phyloP scores from a whole-genome alignment of 2,888 invertebrate genomes.

The Diabrotica balteata region DNA sequence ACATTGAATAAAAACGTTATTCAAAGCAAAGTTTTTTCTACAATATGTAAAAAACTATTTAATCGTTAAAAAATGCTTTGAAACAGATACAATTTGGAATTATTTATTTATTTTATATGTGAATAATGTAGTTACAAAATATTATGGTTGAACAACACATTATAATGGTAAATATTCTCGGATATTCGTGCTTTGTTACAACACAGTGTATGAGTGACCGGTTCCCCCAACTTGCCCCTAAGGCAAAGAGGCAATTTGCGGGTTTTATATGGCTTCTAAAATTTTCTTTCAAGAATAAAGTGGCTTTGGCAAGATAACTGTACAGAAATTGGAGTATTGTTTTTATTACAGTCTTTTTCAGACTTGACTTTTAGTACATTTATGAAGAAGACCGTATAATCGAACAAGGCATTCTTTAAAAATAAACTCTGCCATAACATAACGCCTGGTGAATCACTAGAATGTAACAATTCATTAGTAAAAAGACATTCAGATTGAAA shows the following conservation, averaged over 20 bases:
- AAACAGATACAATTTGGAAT: no score
- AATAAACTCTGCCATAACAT: constrained; percentile 9
- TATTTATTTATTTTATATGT: no score
- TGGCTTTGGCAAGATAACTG: constrained; percentile 1
- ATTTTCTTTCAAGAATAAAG: background rate
- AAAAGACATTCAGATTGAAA: constrained; percentile 25
- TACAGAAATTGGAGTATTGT: constrained; percentile 15
- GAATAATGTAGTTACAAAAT: no score
- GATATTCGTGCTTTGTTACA: no score
- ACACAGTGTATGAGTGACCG: no score
- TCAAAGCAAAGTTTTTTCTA: no score
- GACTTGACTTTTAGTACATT: constrained; percentile 9
- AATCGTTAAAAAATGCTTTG: no score
- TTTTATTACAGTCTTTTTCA: constrained; percentile 12
- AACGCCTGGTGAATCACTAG: constrained; percentile 12
- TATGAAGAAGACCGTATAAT: no score
- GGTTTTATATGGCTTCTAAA: background rate
- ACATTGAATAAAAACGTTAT: no score
- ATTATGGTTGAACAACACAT: no score
- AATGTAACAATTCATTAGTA: constrained; percentile 27
- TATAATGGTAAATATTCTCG: no score
- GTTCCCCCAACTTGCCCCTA: background rate
- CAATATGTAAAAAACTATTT: no score
- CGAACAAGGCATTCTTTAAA: background rate
- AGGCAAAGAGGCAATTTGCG: background rate